Percentiles rank a stretch among this genome's conserved stretches.
Conservation (phyloP, 2,888 invertebrate species). For the Andrena marginata region DNA sequence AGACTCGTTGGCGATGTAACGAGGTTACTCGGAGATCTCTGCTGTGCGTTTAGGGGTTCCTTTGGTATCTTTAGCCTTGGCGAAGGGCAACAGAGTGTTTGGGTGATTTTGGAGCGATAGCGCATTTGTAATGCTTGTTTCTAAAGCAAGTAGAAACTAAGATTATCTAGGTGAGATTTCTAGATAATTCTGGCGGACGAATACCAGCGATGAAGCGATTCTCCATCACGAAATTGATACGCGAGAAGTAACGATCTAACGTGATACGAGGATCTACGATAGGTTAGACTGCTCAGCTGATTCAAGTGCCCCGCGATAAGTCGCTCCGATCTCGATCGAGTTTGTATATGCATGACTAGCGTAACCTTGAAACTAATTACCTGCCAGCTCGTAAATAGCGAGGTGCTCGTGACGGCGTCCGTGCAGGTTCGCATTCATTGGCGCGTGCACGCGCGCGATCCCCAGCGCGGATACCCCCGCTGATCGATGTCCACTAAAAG, state of each 20-base stretch:
- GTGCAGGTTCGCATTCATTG: constrained; percentile 55
- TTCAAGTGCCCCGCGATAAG: constrained; percentile 35
- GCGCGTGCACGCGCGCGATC: constrained; percentile 28
- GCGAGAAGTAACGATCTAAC: background rate
- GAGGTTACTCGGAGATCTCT: background rate
- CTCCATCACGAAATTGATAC: background rate
- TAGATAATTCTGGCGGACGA: too few species aligned
- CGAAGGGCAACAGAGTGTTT: too few species aligned
- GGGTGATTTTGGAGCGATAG: too few species aligned
- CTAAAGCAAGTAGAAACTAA: too few species aligned
- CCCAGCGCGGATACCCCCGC: background rate
- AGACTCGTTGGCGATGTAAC: background rate
- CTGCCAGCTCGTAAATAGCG: constrained; percentile 48
- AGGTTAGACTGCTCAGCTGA: constrained; percentile 28
- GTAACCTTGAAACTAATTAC: constrained; percentile 60
- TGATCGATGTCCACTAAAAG: constrained; percentile 33
- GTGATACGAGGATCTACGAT: constrained; percentile 11
- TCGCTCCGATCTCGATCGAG: constrained; percentile 42
- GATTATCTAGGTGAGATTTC: too few species aligned
- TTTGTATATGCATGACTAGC: constrained; percentile 36
- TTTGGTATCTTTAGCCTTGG: background rate
- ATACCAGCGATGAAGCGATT: background rate
- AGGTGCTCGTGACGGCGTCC: constrained; percentile 42
- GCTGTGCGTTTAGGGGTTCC: background rate
- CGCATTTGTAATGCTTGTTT: too few species aligned